Base-by-base conservation (phyloP, 2,888 invertebrate species). In the Dioctria linearis region DNA sequence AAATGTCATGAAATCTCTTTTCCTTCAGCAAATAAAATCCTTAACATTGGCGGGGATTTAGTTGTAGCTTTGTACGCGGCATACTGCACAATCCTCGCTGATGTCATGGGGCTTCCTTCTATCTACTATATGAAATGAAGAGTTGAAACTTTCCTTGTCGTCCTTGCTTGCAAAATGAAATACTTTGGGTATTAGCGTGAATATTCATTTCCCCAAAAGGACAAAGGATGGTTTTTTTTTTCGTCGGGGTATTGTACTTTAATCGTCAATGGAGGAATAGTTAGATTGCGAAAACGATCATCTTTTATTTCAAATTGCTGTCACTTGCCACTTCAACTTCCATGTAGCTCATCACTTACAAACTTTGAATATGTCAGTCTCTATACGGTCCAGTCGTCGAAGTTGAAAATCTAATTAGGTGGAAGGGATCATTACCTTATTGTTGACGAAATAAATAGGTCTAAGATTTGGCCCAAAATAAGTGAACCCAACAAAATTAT, bases 1-100 rank as follows among this genome's bases (percentile, higher is more conserved):
- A 73, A 73, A 73, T 73, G 73, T 73, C 59, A 73, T 42, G 57
- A 73, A 73, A 73, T 73, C 59, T 69, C 51, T 73, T 73, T 73
- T 42, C 73, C 57, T 57, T 73, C 73, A 73, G 42, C 73, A 42
- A 73, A 42, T 54, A 40, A 73, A 59, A 73, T 57, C 73, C 73
- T 51, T 42, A 51, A 69, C 69, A 69, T 69, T 51, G 51, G 69
- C 69, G 69, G 39, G 69, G 69, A 69, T 69, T 69, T 69, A 39
- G 69, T 49, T 51, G 39, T 51, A 49, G 51, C 69, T 69, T 51
- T 54, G 25, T 25, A 25, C 69, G 69, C 69, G 69, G 39, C 69
- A 49, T 25, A 51, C 51, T 69, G 69, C 69, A 69, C 25, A 61
- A 65, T 51, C 51, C 51, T 51, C 25, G 25, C 25, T 25, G 25